Evolutionary conservation across 1,140 invertebrate species (phyloP).

Genomic region (Melitaea cinxia): DNA sequence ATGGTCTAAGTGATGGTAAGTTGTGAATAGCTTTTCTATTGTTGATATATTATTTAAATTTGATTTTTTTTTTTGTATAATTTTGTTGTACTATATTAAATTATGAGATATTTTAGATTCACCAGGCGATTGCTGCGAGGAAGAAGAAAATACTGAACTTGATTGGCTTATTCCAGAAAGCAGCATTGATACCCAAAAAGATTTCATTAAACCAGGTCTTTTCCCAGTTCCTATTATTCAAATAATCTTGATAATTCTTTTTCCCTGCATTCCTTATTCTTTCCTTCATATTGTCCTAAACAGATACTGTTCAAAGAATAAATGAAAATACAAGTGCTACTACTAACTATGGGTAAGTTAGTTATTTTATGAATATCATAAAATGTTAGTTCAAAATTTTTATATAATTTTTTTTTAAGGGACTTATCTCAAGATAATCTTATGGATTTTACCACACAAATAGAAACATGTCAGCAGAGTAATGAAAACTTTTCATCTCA

Average conservation of each 20-base stretch:
- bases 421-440: constrained; percentile 52
- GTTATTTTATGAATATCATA: neutral
- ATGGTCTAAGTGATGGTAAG: constrained; percentile 60
- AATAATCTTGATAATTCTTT: constrained; percentile 21
- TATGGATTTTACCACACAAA: constrained; percentile 52
- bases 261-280: constrained; percentile 21
- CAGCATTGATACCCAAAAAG: constrained; percentile 38
- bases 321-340: constrained; percentile 24
- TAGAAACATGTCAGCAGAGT: constrained; percentile 49
- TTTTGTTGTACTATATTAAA: no score
- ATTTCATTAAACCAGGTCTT: constrained; percentile 53
- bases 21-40: neutral
- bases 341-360: constrained; percentile 31
- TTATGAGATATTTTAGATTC: constrained; percentile 57
- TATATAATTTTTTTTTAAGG: constrained; percentile 15
- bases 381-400: neutral
- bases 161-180: constrained; percentile 59
- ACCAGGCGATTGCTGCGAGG: constrained; percentile 58
- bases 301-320: constrained; percentile 28
- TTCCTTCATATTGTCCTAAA: constrained; percentile 20
- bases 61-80: no score
- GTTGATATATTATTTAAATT: no score
- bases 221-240: constrained; percentile 20
- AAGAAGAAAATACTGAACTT: constrained; percentile 62
- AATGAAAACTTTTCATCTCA: constrained; percentile 58